Base-by-base conservation (phyloP, 1,140 invertebrate species). In the Conus betulinus region DNA sequence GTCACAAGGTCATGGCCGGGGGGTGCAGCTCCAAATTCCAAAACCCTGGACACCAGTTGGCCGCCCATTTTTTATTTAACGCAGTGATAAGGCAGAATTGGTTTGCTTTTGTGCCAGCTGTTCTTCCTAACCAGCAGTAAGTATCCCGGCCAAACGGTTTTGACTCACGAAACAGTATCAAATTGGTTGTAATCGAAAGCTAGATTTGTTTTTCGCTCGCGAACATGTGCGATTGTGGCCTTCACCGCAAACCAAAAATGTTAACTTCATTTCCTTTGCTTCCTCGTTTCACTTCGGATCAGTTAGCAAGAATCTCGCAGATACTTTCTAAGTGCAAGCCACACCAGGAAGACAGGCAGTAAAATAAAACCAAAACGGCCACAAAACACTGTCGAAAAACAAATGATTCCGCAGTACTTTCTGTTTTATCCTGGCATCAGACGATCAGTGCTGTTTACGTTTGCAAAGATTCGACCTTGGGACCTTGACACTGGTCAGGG, bases 1-100 rank as follows among this genome's bases (percentile, higher is more conserved):
- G 87, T 88, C 84, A 83, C 88, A 89, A 89, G 90, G 90, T 90
- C 88, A 89, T 88, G 90, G 88, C 88, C 88, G 88, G 86, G 87
- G 87, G 87, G 87, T 88, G 67, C 81, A 83, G 63, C 88, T 71
- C 89, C 78, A 87, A 81, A 81, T 85, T 63, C 88, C 76, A 89
- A 88, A 88, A 83, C 52, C 13, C 82, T 88, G 82, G 79, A 60
- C 78, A 88, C 57, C 52, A 76, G 67, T 20, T 17, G 39, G n/a
- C 67, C 39, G 67, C 79, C 67, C 0, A 84, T n/a, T 71, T 82
- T 88, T 25, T 51, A 67, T 84, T 63, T 23, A 71, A 20, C 82
- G 83, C 27, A 82, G 55, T 63, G n/a, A 84, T 84, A 63, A 15
- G 5, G 67, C 67, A 87, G 17, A 53, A n/a, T 52, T 76, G 10